Conservation (phyloP, 1,140 invertebrate genomes). For the Apis florea region DNA sequence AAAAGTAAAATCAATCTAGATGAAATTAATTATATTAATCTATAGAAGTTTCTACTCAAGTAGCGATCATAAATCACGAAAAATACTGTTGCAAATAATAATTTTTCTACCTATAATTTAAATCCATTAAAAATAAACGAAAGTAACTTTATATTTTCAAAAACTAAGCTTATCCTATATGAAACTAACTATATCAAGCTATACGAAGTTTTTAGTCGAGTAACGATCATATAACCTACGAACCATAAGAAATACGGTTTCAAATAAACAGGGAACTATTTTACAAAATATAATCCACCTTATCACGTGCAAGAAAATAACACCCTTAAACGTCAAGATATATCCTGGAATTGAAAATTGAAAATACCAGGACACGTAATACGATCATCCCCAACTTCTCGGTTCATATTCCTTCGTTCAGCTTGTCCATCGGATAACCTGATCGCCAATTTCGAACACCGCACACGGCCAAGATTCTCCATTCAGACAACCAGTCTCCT, state of each 20-base stretch:
- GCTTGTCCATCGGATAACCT: not conserved
- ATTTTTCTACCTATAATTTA: too few relatives aligned
- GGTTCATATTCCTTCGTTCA: not conserved
- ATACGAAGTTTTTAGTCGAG: too few relatives aligned
- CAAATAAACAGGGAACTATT: not conserved
- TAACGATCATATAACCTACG: not conserved
- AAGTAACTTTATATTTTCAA: too few relatives aligned
- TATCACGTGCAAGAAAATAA: not conserved
- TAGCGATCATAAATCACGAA: too few relatives aligned
- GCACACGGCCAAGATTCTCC: too few relatives aligned
- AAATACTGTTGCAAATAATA: too few relatives aligned
- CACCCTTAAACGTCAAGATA: not conserved
- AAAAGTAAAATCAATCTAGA: too few relatives aligned
- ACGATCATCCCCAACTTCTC: not conserved
- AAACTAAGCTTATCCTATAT: too few relatives aligned
- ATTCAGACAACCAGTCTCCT: not conserved
- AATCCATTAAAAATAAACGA: too few relatives aligned
- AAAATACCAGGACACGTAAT: not conserved
- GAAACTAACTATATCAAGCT: too few relatives aligned
- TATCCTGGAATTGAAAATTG: not conserved
- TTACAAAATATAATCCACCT: not conserved
- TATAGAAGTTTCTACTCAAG: too few relatives aligned
- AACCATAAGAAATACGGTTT: not conserved
- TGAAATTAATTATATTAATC: too few relatives aligned
- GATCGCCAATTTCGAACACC: not conserved